phyloP scores from a whole-genome alignment of 2,888 invertebrate species.

The Agrilus biguttatus region DNA sequence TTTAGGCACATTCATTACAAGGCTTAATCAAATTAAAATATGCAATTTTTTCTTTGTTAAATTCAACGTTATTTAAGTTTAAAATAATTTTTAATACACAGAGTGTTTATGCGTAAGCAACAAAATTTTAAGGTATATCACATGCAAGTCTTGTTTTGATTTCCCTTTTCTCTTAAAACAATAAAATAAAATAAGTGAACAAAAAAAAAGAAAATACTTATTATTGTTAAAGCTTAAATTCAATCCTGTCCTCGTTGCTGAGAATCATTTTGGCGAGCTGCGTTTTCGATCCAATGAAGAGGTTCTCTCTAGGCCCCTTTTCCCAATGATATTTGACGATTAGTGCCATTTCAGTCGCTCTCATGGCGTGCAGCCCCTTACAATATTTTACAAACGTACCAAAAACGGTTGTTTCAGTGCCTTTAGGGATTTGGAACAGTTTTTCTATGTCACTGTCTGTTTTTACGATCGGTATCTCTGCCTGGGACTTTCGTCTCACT shows the following conservation, averaged over 20 bases:
- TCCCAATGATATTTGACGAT: conserved; percentile 35
- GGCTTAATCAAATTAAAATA: too few relatives aligned
- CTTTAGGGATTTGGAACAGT: conserved; percentile 31
- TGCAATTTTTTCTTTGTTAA: too few relatives aligned
- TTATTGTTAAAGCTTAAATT: conserved; percentile 1
- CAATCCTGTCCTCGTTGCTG: conserved; percentile 16
- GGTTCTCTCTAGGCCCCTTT: conserved; percentile 26
- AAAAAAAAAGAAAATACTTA: not conserved
- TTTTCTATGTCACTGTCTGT: conserved; percentile 48
- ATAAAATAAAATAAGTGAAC: too few relatives aligned
- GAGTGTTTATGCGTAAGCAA: too few relatives aligned
- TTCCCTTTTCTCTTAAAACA: too few relatives aligned
- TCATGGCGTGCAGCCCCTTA: conserved; percentile 51
- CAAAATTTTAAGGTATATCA: too few relatives aligned
- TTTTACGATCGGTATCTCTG: conserved; percentile 44
- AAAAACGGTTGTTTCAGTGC: conserved; percentile 40
- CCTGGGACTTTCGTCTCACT: conserved; percentile 48
- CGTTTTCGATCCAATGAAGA: conserved; percentile 37
- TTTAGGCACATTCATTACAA: too few relatives aligned
- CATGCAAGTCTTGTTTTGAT: too few relatives aligned
- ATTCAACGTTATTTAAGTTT: too few relatives aligned
- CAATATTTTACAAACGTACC: conserved; percentile 55
- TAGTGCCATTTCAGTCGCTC: conserved; percentile 70
- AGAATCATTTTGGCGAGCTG: conserved; percentile 44
- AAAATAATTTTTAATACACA: too few relatives aligned